Evolutionary conservation across 2,888 invertebrate species (phyloP).

Genomic region (Lepeophtheirus nordmannii): DNA sequence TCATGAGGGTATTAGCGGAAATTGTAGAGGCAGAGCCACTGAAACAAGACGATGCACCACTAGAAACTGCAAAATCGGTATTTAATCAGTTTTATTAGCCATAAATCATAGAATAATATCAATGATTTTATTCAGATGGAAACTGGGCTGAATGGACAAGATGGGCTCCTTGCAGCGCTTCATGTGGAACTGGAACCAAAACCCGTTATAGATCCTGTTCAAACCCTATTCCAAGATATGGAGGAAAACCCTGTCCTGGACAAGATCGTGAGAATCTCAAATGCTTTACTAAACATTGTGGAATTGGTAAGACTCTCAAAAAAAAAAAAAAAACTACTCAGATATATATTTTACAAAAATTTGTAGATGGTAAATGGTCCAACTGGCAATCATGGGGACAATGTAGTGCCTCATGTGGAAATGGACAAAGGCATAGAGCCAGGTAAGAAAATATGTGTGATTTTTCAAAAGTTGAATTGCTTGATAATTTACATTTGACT

Average conservation of each 20-base stretch:
- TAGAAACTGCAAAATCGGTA: background rate
- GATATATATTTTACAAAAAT: background rate
- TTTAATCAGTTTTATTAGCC: background rate
- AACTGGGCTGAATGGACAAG: constrained; percentile 2
- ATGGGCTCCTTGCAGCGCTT: background rate
- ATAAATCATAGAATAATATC: background rate
- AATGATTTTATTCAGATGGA: background rate
- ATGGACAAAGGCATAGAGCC: background rate
- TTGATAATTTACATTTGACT: too few species aligned
- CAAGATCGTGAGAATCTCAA: background rate
- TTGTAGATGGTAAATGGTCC: constrained; percentile 39
- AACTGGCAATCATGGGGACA: constrained; percentile 55
- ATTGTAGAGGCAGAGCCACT: background rate
- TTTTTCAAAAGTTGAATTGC: background rate
- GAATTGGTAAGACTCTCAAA: background rate
- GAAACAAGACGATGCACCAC: background rate
- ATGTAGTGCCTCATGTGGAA: constrained; percentile 1
- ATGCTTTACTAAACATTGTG: background rate
- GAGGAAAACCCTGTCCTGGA: background rate
- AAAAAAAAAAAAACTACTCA: background rate
- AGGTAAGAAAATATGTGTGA: background rate
- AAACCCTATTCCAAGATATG: background rate
- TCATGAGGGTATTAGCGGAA: background rate
- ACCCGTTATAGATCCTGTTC: background rate
- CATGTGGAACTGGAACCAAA: constrained; percentile 1